Percentiles rank a stretch among this genome's conserved stretches.
These are phyloP conservation scores for Zygaena filipendulae DNA, from an alignment of 2,888 invertebrate genomes.

Conservation along the genomic window DNA sequence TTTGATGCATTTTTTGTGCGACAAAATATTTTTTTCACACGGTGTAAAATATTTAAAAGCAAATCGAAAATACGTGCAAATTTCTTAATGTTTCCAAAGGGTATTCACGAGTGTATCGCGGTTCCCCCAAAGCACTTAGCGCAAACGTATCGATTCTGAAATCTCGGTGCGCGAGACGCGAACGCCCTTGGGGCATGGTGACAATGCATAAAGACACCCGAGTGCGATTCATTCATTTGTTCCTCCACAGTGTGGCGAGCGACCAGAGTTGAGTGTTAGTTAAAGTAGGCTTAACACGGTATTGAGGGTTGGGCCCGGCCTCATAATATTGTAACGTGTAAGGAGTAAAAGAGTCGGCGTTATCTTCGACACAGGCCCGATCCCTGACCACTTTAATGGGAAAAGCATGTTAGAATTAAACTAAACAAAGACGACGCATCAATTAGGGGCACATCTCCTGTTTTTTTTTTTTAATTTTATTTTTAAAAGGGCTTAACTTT, in stretches of 20 bases:
- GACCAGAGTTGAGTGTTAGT: too few species aligned
- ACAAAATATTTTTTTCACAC: too few species aligned
- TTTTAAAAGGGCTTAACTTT: constrained; percentile 58
- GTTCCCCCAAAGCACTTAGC: constrained; percentile 64
- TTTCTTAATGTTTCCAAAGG: too few species aligned
- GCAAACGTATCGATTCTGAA: constrained; percentile 63
- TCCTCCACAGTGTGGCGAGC: constrained; percentile 35
- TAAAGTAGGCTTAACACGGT: constrained; percentile 55
- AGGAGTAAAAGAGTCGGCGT: constrained; percentile 63
- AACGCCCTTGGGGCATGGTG: constrained; percentile 50
- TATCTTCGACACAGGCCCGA: constrained; percentile 57
- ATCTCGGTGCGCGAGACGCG: too few species aligned
- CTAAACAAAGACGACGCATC: constrained; percentile 71
- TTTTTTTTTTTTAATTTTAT: too few species aligned
- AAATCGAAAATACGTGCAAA: too few species aligned
- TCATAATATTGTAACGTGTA: constrained; percentile 66
- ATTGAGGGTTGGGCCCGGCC: constrained; percentile 34
- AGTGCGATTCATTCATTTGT: constrained; percentile 52
- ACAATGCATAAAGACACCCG: constrained; percentile 57
- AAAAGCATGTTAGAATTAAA: constrained; percentile 70
- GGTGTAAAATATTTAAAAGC: too few species aligned
- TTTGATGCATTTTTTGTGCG: too few species aligned
- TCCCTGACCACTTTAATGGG: constrained; percentile 69
- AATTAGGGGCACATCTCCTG: constrained; percentile 59
- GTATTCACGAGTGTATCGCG: constrained; percentile 53